phyloP scores from a whole-genome alignment of 2,888 invertebrate species.

The Caenorhabditis parvicauda region DNA sequence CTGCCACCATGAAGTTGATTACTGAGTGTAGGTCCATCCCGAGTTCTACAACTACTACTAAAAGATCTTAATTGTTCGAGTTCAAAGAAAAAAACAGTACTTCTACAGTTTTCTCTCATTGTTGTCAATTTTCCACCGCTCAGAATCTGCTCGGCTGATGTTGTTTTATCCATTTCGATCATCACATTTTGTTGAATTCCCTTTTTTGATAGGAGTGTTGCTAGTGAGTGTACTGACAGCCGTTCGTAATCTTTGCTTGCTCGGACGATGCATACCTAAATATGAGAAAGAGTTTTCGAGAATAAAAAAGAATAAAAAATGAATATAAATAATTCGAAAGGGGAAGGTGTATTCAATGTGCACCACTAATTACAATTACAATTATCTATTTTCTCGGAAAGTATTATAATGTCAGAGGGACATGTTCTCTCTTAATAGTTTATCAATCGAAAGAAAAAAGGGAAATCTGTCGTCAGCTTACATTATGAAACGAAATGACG shows the following conservation, averaged over 20 bases:
- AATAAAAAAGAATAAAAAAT: no score
- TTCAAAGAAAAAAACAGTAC: slow-evolving; percentile 18
- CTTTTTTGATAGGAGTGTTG: slow-evolving; percentile 46
- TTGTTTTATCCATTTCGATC: slow-evolving; percentile 54
- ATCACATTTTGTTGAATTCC: slow-evolving; percentile 49
- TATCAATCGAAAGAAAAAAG: no score
- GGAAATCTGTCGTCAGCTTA: no score
- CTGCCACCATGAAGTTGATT: slow-evolving; percentile 55
- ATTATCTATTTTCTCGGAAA: no score
- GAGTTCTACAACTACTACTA: slow-evolving; percentile 58
- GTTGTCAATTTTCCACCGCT: slow-evolving; percentile 44
- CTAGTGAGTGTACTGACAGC: slow-evolving; percentile 51
- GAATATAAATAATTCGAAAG: no score
- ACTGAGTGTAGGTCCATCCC: slow-evolving; percentile 58
- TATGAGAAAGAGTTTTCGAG: no score
- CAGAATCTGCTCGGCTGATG: slow-evolving; percentile 58
- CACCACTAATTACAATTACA: no score
- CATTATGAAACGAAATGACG: no score
- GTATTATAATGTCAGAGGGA: no score
- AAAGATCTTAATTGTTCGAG: neutral
- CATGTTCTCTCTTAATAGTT: no score
- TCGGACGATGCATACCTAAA: slow-evolving; percentile 56
- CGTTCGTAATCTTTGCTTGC: slow-evolving; percentile 47
- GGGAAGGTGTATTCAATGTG: no score
- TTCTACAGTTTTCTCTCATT: slow-evolving; percentile 41